Conservation (phyloP, 2,797 vertebrate species). For the Strix occidentalis region DNA sequence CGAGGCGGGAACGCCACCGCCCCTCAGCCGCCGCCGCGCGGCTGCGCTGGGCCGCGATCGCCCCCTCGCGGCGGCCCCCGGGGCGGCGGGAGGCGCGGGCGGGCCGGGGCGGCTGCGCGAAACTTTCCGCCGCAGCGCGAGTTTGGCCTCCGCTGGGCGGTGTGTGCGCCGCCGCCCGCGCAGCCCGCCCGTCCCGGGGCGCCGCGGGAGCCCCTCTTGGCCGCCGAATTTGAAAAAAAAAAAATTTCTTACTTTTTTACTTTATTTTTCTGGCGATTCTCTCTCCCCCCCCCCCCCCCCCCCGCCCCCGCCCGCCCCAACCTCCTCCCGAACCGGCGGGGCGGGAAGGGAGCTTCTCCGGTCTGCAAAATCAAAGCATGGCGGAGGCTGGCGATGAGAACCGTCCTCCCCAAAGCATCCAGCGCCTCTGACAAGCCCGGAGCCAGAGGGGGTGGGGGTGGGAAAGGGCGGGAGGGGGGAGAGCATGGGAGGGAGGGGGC, state of each 20-base stretch:
- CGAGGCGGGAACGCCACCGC: background rate
- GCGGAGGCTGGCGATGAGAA: slow-evolving; percentile 80
- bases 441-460: slow-evolving; percentile 26
- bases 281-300: background rate
- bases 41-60: background rate
- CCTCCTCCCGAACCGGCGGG: background rate
- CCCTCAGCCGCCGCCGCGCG: background rate
- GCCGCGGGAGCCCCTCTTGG: background rate
- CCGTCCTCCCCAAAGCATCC: slow-evolving; percentile 61
- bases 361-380: slow-evolving; percentile 75
- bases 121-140: slow-evolving; percentile 11
- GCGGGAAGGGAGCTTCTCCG: slow-evolving; percentile 32
- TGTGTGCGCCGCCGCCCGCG: slow-evolving; percentile 59
- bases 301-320: background rate
- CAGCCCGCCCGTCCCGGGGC: slow-evolving; percentile 58
- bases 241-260: too few relatives aligned
- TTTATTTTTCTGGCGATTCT: background rate
- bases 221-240: background rate
- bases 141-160: background rate
- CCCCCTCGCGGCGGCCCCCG: slow-evolving; percentile 23
- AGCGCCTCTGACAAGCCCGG: background rate
- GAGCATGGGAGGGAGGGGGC: slow-evolving; percentile 25
- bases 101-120: slow-evolving; percentile 16
- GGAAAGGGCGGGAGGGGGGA: slow-evolving; percentile 11
- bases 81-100: background rate